phyloP scores from a whole-genome alignment of 2,797 vertebrate species.

The Lateolabrax maculatus region DNA sequence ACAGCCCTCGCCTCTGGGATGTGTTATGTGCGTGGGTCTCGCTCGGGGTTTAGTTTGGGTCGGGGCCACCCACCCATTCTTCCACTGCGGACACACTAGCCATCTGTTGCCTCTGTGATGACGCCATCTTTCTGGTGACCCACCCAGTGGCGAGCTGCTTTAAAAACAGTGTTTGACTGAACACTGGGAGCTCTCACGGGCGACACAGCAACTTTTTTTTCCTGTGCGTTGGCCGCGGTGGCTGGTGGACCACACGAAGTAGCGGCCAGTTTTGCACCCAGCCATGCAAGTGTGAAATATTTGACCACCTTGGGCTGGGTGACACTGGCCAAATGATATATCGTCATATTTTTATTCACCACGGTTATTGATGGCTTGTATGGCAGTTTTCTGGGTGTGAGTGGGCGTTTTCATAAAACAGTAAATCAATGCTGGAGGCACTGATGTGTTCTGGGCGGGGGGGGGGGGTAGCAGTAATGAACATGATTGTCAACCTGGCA shows the following conservation, averaged over 20 bases:
- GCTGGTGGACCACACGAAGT: neutral
- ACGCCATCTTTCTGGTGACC: slow-evolving; percentile 87
- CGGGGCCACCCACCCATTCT: slow-evolving; percentile 76
- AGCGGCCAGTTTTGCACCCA: neutral
- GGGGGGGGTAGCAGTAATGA: neutral
- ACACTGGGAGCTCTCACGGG: slow-evolving; percentile 45
- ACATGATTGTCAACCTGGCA: neutral
- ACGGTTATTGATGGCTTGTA: neutral
- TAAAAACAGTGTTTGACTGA: slow-evolving; percentile 57
- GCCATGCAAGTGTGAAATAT: neutral
- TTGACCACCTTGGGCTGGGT: too few relatives aligned
- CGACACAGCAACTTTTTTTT: slow-evolving; percentile 32
- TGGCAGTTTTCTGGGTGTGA: neutral
- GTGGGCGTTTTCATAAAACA: neutral
- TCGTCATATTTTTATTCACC: neutral
- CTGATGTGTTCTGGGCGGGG: neutral
- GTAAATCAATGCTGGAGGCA: too few relatives aligned
- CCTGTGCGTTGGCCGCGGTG: neutral
- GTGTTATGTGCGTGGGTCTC: neutral
- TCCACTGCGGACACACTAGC: slow-evolving; percentile 83
- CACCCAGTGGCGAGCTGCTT: slow-evolving; percentile 74
- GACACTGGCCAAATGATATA: neutral
- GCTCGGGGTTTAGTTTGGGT: slow-evolving; percentile 51
- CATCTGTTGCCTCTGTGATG: slow-evolving; percentile 88
- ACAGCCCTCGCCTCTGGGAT: rapidly evolving